Evolutionary conservation across 2,797 vertebrate species (phyloP).

Genomic region (Pangasius sanitwongsei): DNA sequence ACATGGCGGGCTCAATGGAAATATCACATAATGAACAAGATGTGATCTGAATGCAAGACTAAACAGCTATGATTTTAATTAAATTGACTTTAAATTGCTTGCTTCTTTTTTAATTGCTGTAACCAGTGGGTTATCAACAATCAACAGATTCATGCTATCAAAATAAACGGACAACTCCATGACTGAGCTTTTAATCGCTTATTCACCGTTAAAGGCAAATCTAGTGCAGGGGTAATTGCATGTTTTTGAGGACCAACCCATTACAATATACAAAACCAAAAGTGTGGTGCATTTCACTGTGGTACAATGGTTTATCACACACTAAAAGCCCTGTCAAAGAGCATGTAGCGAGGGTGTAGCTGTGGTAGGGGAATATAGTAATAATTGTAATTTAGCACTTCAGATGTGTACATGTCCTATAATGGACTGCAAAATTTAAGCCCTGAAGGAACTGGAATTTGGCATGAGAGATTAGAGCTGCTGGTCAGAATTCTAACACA

Average conservation of each 20-base stretch:
- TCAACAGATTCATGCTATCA: slow-evolving; percentile 17
- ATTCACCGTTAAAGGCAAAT: background rate
- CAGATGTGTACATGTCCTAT: background rate
- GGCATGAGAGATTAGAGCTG: background rate
- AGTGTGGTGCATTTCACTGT: slow-evolving; percentile 7
- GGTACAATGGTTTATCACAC: slow-evolving; percentile 2
- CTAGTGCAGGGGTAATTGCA: background rate
- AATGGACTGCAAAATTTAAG: slow-evolving; percentile 10
- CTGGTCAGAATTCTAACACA: background rate
- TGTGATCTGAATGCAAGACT: background rate
- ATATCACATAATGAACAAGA: background rate
- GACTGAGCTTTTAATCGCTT: slow-evolving; percentile 6
- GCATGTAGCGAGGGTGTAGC: background rate
- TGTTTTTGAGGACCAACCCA: slow-evolving; percentile 15
- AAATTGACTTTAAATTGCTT: slow-evolving; percentile 5
- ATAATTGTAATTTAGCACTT: slow-evolving; percentile 1
- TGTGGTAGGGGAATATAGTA: background rate
- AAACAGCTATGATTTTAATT: background rate
- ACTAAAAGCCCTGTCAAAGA: slow-evolving; percentile 2
- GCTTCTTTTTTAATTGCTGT: background rate
- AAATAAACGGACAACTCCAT: slow-evolving; percentile 10
- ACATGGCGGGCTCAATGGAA: background rate
- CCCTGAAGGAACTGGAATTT: background rate
- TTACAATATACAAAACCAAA: slow-evolving; percentile 21
- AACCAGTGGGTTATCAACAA: slow-evolving; percentile 10